These are phyloP conservation scores for Campylomormyrus tamandua DNA, from an alignment of 2,113 vertebrate genomes.

Conservation along the genomic window DNA sequence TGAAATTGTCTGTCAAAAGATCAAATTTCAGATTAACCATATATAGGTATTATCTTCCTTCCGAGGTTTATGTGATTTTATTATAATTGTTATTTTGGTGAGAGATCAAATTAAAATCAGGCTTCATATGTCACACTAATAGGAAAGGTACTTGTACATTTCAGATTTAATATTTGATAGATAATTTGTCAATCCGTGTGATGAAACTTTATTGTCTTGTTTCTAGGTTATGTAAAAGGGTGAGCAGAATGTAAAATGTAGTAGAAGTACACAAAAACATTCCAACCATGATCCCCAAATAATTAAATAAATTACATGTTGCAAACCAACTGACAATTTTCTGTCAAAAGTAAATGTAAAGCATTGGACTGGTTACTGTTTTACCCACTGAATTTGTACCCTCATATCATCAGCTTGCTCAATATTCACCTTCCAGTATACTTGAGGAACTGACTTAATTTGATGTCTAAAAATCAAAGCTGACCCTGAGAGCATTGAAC, in stretches of 20 bases:
- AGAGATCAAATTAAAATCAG: not conserved
- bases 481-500: constrained; percentile 41
- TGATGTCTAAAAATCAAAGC: constrained; percentile 60
- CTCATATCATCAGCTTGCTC: not conserved
- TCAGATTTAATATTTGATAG: not conserved
- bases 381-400: not conserved
- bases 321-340: not conserved
- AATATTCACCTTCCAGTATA: not conserved
- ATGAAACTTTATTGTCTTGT: not conserved
- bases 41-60: constrained; percentile 10
- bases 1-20: constrained; percentile 28
- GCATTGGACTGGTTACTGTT: not conserved
- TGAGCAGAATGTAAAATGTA: not conserved
- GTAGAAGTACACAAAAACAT: not conserved
- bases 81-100: not conserved
- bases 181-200: not conserved
- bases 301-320: not conserved
- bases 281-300: not conserved
- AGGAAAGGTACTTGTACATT: not conserved
- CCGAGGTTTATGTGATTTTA: constrained; percentile 9
- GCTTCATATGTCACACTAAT: not conserved
- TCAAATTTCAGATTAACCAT: constrained; percentile 34
- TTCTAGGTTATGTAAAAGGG: not conserved
- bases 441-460: constrained; percentile 46
- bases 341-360: not conserved